Conservation (phyloP, 2,888 invertebrate genomes). For the Vannuccia rotundouncinata region DNA sequence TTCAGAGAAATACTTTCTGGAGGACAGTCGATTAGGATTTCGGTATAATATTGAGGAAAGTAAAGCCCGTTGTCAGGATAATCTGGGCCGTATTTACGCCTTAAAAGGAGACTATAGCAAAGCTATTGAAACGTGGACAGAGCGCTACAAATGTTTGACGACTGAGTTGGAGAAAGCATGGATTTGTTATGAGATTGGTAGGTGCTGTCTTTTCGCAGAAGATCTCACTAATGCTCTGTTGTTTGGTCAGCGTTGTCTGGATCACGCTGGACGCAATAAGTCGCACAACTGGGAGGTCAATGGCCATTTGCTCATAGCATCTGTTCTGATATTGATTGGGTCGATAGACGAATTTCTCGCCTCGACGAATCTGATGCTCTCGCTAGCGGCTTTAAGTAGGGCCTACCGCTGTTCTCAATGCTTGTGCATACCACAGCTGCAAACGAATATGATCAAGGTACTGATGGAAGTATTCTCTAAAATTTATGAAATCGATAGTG, state of each 20-base stretch:
- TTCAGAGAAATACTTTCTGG: background rate
- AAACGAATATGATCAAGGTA: background rate
- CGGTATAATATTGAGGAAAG: background rate
- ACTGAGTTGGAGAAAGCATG: background rate
- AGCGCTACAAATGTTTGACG: background rate
- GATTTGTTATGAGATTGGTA: background rate
- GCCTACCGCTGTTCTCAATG: background rate
- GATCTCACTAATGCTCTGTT: background rate
- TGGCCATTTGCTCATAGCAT: background rate
- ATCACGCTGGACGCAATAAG: background rate
- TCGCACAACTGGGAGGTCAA: conserved; percentile 6
- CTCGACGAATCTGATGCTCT: background rate
- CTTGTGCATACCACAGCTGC: background rate
- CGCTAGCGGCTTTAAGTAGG: background rate
- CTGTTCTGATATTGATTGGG: background rate
- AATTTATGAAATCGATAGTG: background rate
- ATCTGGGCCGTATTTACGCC: background rate
- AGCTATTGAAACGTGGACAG: background rate
- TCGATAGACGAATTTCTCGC: background rate
- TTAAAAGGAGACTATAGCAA: background rate
- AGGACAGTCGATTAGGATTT: background rate
- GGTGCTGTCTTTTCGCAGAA: background rate
- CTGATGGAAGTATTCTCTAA: background rate
- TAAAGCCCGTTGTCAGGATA: background rate
- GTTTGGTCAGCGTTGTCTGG: background rate